Conservation (phyloP, 2,113 vertebrate genomes). For the Cololabis saira region DNA sequence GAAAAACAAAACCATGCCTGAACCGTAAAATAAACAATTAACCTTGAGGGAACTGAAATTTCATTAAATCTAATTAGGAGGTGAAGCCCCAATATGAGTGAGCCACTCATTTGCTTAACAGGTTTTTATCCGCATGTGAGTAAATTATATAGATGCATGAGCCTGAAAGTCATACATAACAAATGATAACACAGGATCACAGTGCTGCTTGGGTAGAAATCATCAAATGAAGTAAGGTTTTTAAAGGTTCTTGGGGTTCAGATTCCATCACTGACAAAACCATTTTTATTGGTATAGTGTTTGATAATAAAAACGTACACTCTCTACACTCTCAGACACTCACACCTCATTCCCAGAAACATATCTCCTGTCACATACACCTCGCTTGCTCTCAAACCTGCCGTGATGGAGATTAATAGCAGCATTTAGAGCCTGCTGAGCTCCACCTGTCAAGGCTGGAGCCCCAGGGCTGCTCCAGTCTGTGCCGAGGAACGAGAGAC, state of each 20-base stretch:
- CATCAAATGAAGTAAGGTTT: constrained; percentile 13
- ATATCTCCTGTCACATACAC: constrained; percentile 67
- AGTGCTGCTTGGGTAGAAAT: constrained; percentile 12
- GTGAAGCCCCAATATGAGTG: not conserved
- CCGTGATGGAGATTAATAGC: constrained; percentile 75
- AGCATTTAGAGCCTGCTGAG: constrained; percentile 73
- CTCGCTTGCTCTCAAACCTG: constrained; percentile 45
- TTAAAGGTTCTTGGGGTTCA: constrained; percentile 39
- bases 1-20: constrained; percentile 1
- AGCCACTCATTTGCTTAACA: not conserved
- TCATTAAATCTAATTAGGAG: not conserved
- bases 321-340: constrained; percentile 41
- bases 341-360: constrained; percentile 71
- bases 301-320: constrained; percentile 27
- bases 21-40: not conserved
- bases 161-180: not conserved
- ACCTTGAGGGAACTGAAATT: not conserved
- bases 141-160: not conserved
- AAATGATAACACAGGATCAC: not conserved
- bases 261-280: constrained; percentile 27
- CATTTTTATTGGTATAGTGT: constrained; percentile 27
- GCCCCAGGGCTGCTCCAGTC: constrained; percentile 51
- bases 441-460: constrained; percentile 71
- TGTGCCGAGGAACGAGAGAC: constrained; percentile 50
- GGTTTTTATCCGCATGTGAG: not conserved